phyloP scores from a whole-genome alignment of 2,888 invertebrate species.

The Dolichomitus sp. region DNA sequence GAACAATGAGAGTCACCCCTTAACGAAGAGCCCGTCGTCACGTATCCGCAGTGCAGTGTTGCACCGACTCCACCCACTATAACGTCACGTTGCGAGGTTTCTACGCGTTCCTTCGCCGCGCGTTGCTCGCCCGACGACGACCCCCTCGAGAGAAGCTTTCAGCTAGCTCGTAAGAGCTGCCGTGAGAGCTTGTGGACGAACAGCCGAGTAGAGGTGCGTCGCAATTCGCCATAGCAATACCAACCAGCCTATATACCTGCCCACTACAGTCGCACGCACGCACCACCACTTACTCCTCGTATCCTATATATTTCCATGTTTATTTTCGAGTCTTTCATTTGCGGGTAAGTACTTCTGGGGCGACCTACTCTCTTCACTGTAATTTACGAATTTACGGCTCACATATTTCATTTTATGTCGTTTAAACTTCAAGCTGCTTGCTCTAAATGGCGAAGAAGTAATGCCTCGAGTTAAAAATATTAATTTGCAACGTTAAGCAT shows the following conservation, averaged over 20 bases:
- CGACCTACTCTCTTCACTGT: constrained; percentile 5
- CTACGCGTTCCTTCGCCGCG: constrained; percentile 27
- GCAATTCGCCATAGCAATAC: constrained; percentile 15
- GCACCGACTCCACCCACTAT: constrained; percentile 40
- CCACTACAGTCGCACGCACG: not conserved
- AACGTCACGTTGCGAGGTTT: constrained; percentile 26
- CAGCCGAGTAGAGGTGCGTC: constrained; percentile 11
- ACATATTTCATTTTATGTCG: not conserved
- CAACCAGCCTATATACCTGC: not conserved
- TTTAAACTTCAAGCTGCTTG: not conserved
- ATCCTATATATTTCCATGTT: constrained; percentile 8
- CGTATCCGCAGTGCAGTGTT: constrained; percentile 63
- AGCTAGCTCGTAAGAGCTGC: constrained; percentile 2
- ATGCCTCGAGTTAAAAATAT: not conserved
- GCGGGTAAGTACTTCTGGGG: not conserved
- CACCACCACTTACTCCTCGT: not conserved
- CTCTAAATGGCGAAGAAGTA: not conserved
- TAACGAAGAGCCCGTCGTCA: constrained; percentile 40
- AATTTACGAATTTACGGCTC: constrained; percentile 7
- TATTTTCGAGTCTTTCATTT: constrained; percentile 23
- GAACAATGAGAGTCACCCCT: constrained; percentile 18
- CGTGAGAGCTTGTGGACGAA: constrained; percentile 20
- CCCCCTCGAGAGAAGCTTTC: constrained; percentile 37
- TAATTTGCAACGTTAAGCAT: not conserved
- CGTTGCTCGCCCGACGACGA: constrained; percentile 46